Percentiles rank a stretch among this genome's conserved stretches.
phyloP scores from a whole-genome alignment of 2,113 vertebrate genomes.

The Podiceps cristatus region DNA sequence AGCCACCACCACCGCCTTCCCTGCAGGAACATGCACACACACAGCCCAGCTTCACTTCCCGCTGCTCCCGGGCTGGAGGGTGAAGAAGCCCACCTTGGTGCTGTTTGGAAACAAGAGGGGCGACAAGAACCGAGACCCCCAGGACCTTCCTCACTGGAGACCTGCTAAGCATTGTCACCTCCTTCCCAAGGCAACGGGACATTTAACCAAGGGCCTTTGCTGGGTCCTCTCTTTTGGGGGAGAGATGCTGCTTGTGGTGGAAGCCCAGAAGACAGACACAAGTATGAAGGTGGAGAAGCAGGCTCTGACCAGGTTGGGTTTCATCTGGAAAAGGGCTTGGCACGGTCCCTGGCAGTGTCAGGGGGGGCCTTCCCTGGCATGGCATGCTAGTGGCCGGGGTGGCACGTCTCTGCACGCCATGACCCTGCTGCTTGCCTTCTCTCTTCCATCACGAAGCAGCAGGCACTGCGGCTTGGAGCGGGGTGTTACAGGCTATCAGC shows the following conservation, averaged over 20 bases:
- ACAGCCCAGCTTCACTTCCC: neutral
- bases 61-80: neutral
- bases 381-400: neutral
- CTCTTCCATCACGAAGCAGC: neutral
- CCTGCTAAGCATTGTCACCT: neutral
- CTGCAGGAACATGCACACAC: accelerated
- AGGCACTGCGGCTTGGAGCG: neutral
- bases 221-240: neutral
- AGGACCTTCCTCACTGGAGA: neutral
- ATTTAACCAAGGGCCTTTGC: accelerated
- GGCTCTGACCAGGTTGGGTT: neutral
- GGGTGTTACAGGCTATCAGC: neutral
- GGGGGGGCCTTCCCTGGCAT: neutral
- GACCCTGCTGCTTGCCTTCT: neutral
- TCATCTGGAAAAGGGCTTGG: neutral
- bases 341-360: neutral
- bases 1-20: neutral
- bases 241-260: neutral
- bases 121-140: neutral
- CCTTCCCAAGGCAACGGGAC: accelerated
- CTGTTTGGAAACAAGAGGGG: neutral
- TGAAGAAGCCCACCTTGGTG: neutral
- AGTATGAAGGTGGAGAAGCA: neutral
- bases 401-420: neutral
- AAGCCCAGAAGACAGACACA: neutral